These are phyloP conservation scores for Molorchus minor DNA, from an alignment of 2,888 invertebrate genomes.

Conservation along the genomic window DNA sequence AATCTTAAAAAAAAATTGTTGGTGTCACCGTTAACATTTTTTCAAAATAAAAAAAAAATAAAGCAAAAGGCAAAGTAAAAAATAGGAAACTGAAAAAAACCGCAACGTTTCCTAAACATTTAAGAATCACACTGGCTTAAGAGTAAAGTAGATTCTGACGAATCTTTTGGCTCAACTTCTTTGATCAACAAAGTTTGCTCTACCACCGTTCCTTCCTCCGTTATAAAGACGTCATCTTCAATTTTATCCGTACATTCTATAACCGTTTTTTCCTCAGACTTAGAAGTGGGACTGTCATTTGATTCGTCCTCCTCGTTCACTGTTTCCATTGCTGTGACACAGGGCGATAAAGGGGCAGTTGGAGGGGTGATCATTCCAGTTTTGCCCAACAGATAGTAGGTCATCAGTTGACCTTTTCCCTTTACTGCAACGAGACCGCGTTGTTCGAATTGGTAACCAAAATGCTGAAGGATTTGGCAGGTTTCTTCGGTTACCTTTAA, in stretches of 20 bases:
- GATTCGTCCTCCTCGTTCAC: conserved; percentile 63
- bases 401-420: conserved; percentile 96
- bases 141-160: conserved; percentile 56
- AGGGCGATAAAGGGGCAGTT: conserved; percentile 58
- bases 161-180: conserved; percentile 54
- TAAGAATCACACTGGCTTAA: conserved; percentile 53
- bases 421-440: conserved; percentile 95
- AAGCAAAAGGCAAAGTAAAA: not conserved
- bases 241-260: conserved; percentile 55
- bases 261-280: conserved; percentile 60
- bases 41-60: too few relatives aligned
- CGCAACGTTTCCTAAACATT: conserved; percentile 4
- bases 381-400: conserved; percentile 84
- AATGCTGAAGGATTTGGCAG: conserved; percentile 84
- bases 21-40: too few relatives aligned
- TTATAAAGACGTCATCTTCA: conserved; percentile 55
- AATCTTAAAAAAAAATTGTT: too few relatives aligned
- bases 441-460: conserved; percentile 93
- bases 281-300: conserved; percentile 58
- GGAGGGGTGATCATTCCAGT: conserved; percentile 60
- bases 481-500: conserved; percentile 93
- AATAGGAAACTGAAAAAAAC: not conserved
- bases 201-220: conserved; percentile 50
- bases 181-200: conserved; percentile 52
- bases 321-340: conserved; percentile 58